phyloP scores from a whole-genome alignment of 2,888 invertebrate genomes.

The Agrotis ipsilon region DNA sequence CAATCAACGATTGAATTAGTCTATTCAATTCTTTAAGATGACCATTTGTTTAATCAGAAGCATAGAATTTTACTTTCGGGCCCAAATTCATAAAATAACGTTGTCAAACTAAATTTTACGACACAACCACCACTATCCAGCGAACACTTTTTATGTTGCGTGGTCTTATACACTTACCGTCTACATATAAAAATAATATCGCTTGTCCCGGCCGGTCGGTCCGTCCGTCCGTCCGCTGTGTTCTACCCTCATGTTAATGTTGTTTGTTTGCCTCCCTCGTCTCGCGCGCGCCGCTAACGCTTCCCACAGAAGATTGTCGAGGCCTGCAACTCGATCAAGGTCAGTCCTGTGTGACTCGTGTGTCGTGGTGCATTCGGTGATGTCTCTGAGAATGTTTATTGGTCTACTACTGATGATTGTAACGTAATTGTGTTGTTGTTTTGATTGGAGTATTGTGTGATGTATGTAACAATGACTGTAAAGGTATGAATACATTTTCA shows the following conservation, averaged over 20 bases:
- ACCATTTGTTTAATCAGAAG: too few relatives aligned
- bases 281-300: constrained; percentile 83
- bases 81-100: constrained; percentile 40
- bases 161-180: constrained; percentile 29
- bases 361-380: constrained; percentile 63
- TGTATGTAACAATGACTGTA: constrained; percentile 7
- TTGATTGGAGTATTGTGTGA: constrained; percentile 19
- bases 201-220: constrained; percentile 38
- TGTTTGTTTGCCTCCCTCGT: constrained; percentile 85
- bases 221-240: constrained; percentile 43
- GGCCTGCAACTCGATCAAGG: constrained; percentile 98
- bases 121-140: constrained; percentile 41
- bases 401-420: constrained; percentile 37
- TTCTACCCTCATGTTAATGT: constrained; percentile 77
- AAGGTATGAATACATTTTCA: too few relatives aligned
- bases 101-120: constrained; percentile 16
- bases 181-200: not conserved
- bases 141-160: constrained; percentile 61
- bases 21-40: too few relatives aligned
- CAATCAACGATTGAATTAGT: too few relatives aligned
- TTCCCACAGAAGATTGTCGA: constrained; percentile 97
- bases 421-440: constrained; percentile 18
- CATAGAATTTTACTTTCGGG: too few relatives aligned
- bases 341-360: constrained; percentile 85
- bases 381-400: constrained; percentile 69